phyloP scores from a whole-genome alignment of 2,797 vertebrate species.

The Pseudocheirus occidentalis region DNA sequence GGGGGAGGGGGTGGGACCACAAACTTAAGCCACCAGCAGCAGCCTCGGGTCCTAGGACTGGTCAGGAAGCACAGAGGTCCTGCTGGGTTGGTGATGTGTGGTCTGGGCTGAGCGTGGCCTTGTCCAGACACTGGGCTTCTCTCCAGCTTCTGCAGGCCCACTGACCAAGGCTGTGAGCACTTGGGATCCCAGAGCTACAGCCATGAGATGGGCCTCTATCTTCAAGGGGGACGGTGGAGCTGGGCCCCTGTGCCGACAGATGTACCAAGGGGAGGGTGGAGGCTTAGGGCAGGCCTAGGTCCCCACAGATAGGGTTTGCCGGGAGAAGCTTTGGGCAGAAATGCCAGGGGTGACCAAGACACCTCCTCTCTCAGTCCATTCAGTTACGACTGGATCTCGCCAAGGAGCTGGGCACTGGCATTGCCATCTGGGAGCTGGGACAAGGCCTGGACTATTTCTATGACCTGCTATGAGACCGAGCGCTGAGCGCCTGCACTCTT shows the following conservation, averaged over 20 bases:
- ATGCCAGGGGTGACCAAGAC: background rate
- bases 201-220: background rate
- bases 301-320: background rate
- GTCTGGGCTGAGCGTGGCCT: background rate
- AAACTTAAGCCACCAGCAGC: background rate
- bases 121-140: too few relatives aligned
- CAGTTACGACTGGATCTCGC: constrained; percentile 92
- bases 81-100: background rate
- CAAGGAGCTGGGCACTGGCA: constrained; percentile 92
- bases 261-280: background rate
- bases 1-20: background rate
- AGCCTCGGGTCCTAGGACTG: background rate
- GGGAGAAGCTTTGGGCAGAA: background rate
- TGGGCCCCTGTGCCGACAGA: background rate
- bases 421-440: constrained; percentile 98
- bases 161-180: background rate
- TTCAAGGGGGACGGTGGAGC: too few relatives aligned
- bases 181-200: too few relatives aligned
- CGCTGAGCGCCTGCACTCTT: background rate
- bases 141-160: background rate
- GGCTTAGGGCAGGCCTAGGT: background rate
- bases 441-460: constrained; percentile 99
- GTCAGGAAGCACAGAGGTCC: too few relatives aligned
- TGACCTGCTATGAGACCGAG: constrained; percentile 90
- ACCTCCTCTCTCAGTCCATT: constrained; percentile 88